Base-by-base conservation (phyloP, 2,113 vertebrate genomes). In the Xenopus laevis region DNA sequence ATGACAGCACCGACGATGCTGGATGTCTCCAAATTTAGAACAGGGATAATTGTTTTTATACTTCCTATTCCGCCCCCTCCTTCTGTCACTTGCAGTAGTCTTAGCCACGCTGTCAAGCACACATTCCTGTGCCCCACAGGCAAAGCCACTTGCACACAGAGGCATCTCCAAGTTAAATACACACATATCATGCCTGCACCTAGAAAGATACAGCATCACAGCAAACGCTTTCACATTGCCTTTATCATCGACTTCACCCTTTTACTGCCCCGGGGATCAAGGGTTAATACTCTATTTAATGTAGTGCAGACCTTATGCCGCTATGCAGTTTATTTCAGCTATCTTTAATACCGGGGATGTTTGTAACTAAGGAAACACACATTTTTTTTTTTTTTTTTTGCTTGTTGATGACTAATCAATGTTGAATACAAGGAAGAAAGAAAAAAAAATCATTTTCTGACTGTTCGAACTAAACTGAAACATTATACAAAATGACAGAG, bases 31-130 rank as follows among this genome's bases (percentile, higher is more conserved):
- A 77, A 77, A 77, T 70, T 77, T 77, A 77, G 74, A 69, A 70
- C 67, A 77, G 74, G 47, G 67, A 70, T 77, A 77, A 77, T 77
- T 77, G 74, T 77, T 77, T 77, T 77, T 77, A 77, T 77, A 69
- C 59, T 69, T 61, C 55, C 46, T 18, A 68, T 77, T 63, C 47
- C 74, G 46, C 47, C 74, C 60, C 66, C 74, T 77, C 67, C 74
- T 64, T 59, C 74, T 77, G 74, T 77, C 74, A 77, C 65, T 70
- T 63, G 21, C 15, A 33, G 27, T 69, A 77, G 67, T 64, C 67
- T 77, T 45, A 77, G 66, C 74, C 67, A 62, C 66, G 44, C 44
- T 70, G 74, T 77, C 74, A 77, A 40, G 60, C 47, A 45, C 44
- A 63, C 47, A 45, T 27, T 20, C 18, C 63, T 76, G 45, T 69